Conservation (phyloP, 2,888 invertebrate genomes). For the Pyralis farinalis region DNA sequence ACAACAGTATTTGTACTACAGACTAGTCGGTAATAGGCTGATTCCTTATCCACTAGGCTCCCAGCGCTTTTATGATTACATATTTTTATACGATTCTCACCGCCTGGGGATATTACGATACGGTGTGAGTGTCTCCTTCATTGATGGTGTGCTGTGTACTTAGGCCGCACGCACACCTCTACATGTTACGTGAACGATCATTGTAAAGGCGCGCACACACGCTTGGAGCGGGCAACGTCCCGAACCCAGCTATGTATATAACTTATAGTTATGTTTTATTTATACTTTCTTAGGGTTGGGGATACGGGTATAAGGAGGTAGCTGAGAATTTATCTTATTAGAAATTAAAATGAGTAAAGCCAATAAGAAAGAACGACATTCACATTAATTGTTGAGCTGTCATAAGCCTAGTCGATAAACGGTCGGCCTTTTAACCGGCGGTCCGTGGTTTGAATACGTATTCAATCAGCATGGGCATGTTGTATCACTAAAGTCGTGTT, state of each 20-base stretch:
- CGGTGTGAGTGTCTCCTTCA: slow-evolving; percentile 37
- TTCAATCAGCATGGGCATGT: too few relatives aligned
- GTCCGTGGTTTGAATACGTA: too few relatives aligned
- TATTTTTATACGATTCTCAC: too few relatives aligned
- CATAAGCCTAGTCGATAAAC: too few relatives aligned
- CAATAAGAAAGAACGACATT: not conserved
- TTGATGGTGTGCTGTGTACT: slow-evolving; percentile 57
- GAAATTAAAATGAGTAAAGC: not conserved
- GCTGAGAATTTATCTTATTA: slow-evolving; percentile 30
- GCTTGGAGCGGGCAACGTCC: slow-evolving; percentile 66
- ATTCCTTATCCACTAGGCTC: too few relatives aligned
- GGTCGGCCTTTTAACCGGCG: too few relatives aligned
- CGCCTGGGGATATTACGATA: slow-evolving; percentile 14
- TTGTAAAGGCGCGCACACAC: slow-evolving; percentile 49
- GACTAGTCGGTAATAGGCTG: too few relatives aligned
- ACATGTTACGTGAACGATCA: slow-evolving; percentile 52
- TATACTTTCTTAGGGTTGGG: slow-evolving; percentile 71
- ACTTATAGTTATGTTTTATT: slow-evolving; percentile 73
- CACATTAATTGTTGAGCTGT: too few relatives aligned
- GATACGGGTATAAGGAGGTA: slow-evolving; percentile 38
- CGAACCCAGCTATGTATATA: slow-evolving; percentile 44
- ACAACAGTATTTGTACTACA: too few relatives aligned
- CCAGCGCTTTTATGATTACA: too few relatives aligned
- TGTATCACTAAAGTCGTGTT: too few relatives aligned
- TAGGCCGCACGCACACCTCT: slow-evolving; percentile 53